These are phyloP conservation scores for Trichosurus vulpecula DNA, from an alignment of 2,797 vertebrate species.

Conservation along the genomic window DNA sequence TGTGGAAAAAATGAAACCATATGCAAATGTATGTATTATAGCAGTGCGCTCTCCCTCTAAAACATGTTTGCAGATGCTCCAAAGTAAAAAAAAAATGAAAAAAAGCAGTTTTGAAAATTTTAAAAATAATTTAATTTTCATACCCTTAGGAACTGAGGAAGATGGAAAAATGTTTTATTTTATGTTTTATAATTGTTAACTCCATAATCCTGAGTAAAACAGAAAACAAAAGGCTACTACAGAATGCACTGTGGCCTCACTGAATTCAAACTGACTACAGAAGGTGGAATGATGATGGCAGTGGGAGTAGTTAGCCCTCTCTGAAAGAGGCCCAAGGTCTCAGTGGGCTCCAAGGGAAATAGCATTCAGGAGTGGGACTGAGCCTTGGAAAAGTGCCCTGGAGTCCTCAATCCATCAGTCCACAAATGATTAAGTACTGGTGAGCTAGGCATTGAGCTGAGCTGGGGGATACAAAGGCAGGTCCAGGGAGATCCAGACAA, in stretches of 20 bases:
- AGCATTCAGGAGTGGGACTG: not conserved
- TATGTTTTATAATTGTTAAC: not conserved
- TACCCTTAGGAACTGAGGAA: not conserved
- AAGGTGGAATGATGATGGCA: not conserved
- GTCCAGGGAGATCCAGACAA: not conserved
- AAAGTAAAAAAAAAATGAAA: not conserved
- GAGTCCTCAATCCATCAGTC: not conserved
- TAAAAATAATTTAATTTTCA: not conserved
- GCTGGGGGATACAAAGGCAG: not conserved
- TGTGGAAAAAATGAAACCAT: not conserved
- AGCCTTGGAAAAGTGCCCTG: not conserved
- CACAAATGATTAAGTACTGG: not conserved
- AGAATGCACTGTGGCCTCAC: not conserved
- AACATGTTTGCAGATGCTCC: not conserved
- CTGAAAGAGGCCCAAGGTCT: not conserved
- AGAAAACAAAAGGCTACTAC: not conserved
- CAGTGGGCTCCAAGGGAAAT: not conserved
- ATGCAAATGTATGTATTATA: not conserved
- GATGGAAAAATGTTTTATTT: not conserved
- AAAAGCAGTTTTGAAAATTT: not conserved
- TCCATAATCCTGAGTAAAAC: not conserved
- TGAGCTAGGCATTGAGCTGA: not conserved
- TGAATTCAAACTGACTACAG: not conserved
- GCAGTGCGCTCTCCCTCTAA: not conserved
- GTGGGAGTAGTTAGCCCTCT: not conserved